Evolutionary conservation across 2,888 invertebrate species (phyloP), one percentile per base, ranked within the genome.

Genomic region (Galeopsomyia nigrocyanea): DNA sequence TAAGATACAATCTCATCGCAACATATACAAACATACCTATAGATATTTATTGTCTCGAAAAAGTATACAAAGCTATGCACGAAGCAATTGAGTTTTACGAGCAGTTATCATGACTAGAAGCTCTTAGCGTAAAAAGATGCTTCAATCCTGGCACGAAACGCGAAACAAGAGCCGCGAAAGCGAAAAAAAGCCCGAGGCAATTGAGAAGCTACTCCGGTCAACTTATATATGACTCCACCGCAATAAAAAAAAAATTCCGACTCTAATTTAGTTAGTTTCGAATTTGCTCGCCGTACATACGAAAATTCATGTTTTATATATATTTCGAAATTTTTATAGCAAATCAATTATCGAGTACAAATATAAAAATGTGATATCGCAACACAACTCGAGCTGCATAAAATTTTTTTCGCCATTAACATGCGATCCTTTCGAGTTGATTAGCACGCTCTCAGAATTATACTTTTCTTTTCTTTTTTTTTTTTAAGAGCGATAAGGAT

Each of bases 261-360:
- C 73, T 81, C 80, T 85, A 84, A 85, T 84, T 84, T 79, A 80
- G 83, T 85, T 84, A 84, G 85, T 84, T 83, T 84, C 84, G 80
- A 79, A 79, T 84, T 84, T 80, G 80, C 80, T 39, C 7, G n/a
- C n/a, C n/a, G n/a, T n/a, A n/a, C n/a, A n/a, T n/a, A n/a, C n/a
- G n/a, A n/a, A n/a, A n/a, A n/a, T n/a, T n/a, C n/a, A n/a, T n/a
- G n/a, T n/a, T n/a, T n/a, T n/a, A n/a, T n/a, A n/a, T n/a, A n/a
- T n/a, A n/a, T n/a, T n/a, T n/a, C n/a, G n/a, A n/a, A n/a, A n/a
- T n/a, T 5, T 39, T 7, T 3, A 39, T 39, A 3, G 39, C 7
- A 13, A 39, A 39, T 39, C 39, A 39, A 39, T 39, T 39, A 13
- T 39, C 7, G 31, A 31, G 7, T 39, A 39, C 7, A 39, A 39